Base-by-base conservation (phyloP, 2,113 vertebrate species). In the Myotis lucifugus region DNA sequence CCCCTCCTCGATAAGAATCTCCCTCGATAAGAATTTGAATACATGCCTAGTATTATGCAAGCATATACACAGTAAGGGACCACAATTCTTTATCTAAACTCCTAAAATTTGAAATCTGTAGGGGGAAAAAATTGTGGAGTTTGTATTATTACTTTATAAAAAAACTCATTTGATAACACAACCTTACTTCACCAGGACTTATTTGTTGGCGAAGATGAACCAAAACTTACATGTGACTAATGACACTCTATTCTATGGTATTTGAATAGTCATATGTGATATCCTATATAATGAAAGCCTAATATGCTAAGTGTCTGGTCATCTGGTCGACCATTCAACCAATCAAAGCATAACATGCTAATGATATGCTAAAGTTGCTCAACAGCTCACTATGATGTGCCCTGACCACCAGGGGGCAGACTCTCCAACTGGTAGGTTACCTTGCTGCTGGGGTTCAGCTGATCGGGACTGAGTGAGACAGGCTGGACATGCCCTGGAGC, bases 181-280 rank as follows among this genome's bases (percentile, higher is more conserved):
- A 56, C 5, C 23, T 70, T 84, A 87, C 29, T 87, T 82, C 25
- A 56, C 10, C 14, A 40, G 9, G 59, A 70, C 2, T 52, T 70
- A 92, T 85, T 95, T 77, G 17, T 27, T 21, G 10, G 6, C 8
- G 66, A 94, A 92, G n/a, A 13, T 12, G 1, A 84, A 66, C 42
- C 34, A 67, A 90, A 56, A 59, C 0, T 34, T 5, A 1, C n/a
- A 25, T n/a, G 4, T 81, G 50, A 89, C 25, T 73, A 81, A 48
- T 66, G 67, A 52, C 0, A 40, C 9, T 67, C 40, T 54, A 52
- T 73, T 85, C 29, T 14, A 42, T 48, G 3, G 2, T 34, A 86
- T 78, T 85, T 85, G 23, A 94, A 37, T 85, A 79, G 9, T 18
- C 1, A 23, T 23, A n/a, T 66, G 9, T 54, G 34, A 17, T 54